Base-by-base conservation (phyloP, 2,888 invertebrate genomes). In the Zhengitettix transpicula region DNA sequence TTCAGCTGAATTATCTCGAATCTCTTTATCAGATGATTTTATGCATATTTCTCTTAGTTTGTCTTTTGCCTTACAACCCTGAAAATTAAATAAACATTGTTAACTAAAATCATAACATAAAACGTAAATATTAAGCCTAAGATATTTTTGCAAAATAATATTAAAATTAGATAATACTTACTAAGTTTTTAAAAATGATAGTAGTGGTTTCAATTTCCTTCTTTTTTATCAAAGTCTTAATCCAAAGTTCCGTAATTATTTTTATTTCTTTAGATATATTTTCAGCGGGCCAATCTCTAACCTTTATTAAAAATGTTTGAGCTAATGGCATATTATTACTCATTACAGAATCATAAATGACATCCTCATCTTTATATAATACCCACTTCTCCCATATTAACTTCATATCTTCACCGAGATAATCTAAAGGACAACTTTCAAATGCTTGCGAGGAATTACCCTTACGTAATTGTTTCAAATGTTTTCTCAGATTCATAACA, bases 1-100 rank as follows among this genome's bases (percentile, higher is more conserved):
- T 57, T 81, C 79, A 16, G 83, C 79, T 64, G 88, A 77, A 65
- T 83, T 82, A 66, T 85, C 81, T 66, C 85, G 76, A 56, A 85
- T 73, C 42, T 75, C 75, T 63, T 78, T 77, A 63, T 82, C 77
- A 47, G 74, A 71, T 51, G 82, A 82, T 56, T 79, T 78, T 63
- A 78, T 71, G 15, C 84, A 84, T 54, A 82, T 71, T 11, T 72
- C 70, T 69, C 77, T 75, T 56, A 85, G 73, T 67, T 82, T 81
- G 51, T 75, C 74, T 59, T 76, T 72, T 14, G 83, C 78, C 67
- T 80, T 77, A 62, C 80, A 74, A 62, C 78, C 77, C 72, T 73
- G 59, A 61, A 56, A 58, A 11, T 55, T 15, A 53, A 17, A 54
- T 40, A 55, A 57, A 56, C 17, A 60, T 40, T 51, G 28, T 2